phyloP scores from a whole-genome alignment of 2,888 invertebrate species.

The Oconnorella tubifera region DNA sequence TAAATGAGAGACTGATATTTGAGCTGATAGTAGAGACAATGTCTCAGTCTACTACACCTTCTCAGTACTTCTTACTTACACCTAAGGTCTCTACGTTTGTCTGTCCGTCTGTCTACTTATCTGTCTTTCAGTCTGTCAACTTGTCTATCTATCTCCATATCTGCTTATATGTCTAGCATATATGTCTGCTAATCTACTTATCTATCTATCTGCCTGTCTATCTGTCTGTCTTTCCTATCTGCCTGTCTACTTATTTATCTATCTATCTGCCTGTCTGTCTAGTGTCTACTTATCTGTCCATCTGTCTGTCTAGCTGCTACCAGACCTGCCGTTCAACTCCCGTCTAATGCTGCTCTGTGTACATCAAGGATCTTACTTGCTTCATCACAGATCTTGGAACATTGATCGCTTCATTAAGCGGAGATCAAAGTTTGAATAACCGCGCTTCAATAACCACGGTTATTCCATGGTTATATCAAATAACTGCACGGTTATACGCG shows the following conservation, averaged over 20 bases:
- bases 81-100: constrained; percentile 71
- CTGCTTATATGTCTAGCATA: too few relatives aligned
- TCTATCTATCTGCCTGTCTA: too few relatives aligned
- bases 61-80: constrained; percentile 86
- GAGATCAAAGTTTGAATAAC: too few relatives aligned
- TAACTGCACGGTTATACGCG: too few relatives aligned
- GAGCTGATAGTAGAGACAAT: constrained; percentile 62
- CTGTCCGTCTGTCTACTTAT: not conserved
- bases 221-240: too few relatives aligned
- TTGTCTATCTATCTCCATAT: too few relatives aligned
- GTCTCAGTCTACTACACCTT: constrained; percentile 63
- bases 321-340: constrained; percentile 68
- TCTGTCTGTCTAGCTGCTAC: constrained; percentile 74
- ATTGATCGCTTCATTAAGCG: too few relatives aligned
- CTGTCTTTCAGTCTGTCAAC: too few relatives aligned
- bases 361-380: constrained; percentile 67
- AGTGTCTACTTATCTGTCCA: too few relatives aligned
- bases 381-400: constrained; percentile 43
- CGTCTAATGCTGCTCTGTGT: constrained; percentile 70
- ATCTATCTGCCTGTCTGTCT: not conserved
- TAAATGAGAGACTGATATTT: constrained; percentile 54
- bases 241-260: not conserved
- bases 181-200: too few relatives aligned
- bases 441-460: too few relatives aligned
- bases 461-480: too few relatives aligned